Percentiles rank a stretch among this genome's conserved stretches.
phyloP scores from a whole-genome alignment of 2,113 vertebrate genomes.

The Rhagologus leucostigma region DNA sequence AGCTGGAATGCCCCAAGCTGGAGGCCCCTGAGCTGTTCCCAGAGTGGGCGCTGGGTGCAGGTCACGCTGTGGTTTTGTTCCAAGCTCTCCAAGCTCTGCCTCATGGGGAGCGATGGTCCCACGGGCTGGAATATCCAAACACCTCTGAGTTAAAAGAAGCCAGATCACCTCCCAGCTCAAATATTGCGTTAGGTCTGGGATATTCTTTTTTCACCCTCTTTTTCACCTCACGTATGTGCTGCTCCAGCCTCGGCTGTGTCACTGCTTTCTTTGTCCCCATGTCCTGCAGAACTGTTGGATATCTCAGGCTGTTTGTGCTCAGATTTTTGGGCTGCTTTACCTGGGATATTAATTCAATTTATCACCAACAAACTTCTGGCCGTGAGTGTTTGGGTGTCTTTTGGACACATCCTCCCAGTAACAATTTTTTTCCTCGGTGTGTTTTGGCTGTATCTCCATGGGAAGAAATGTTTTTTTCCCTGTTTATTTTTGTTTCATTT shows the following conservation, averaged over 20 bases:
- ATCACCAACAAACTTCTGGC: not conserved
- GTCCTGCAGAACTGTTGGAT: not conserved
- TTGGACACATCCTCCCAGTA: not conserved
- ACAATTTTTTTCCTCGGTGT: not conserved
- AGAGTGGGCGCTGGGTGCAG: not conserved
- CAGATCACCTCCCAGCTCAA: conserved; percentile 56
- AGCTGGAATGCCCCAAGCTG: not conserved
- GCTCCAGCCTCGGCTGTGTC: not conserved
- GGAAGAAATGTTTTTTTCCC: not conserved
- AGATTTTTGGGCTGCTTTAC: not conserved
- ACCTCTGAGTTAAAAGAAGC: conserved; percentile 21
- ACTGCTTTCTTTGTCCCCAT: conserved; percentile 28
- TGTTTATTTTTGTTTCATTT: not conserved
- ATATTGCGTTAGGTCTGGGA: conserved; percentile 19
- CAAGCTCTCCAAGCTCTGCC: not conserved
- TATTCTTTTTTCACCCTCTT: not conserved
- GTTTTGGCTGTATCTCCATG: not conserved
- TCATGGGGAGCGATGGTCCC: conserved; percentile 29
- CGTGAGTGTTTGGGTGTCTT: not conserved
- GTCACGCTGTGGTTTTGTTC: not conserved
- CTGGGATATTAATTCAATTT: not conserved
- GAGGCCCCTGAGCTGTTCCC: not conserved
- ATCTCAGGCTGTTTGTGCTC: not conserved
- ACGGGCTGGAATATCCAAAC: conserved; percentile 13
- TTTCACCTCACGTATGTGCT: conserved; percentile 26